Percentiles rank a stretch among this genome's conserved stretches.
These are phyloP conservation scores for Bostrychus sinensis DNA, from an alignment of 2,113 vertebrate genomes.

Conservation along the genomic window DNA sequence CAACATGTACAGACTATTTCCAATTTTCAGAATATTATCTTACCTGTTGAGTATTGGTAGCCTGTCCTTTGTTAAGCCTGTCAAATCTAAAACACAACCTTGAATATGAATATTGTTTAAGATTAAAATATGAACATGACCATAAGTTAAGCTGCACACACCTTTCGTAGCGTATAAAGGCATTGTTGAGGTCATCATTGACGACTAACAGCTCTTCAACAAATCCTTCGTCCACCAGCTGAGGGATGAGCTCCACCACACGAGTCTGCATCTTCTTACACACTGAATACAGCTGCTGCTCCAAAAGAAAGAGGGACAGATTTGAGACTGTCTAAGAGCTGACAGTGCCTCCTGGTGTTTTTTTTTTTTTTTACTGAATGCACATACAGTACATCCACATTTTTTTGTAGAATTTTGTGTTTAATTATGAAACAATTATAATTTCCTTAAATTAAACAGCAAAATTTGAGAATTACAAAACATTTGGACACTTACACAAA, in stretches of 20 bases:
- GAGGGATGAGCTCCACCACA: slow-evolving; percentile 92
- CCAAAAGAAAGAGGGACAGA: slow-evolving; percentile 7
- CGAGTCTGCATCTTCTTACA: slow-evolving; percentile 94
- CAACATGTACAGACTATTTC: neutral
- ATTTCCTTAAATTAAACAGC: too few relatives aligned
- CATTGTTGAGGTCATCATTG: slow-evolving; percentile 96
- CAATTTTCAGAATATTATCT: neutral
- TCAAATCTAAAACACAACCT: slow-evolving; percentile 86
- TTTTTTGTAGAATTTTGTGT: too few relatives aligned
- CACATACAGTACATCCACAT: too few relatives aligned
- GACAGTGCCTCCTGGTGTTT: too few relatives aligned
- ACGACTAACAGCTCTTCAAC: slow-evolving; percentile 90
- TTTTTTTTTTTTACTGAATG: too few relatives aligned
- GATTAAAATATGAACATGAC: neutral
- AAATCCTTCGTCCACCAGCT: slow-evolving; percentile 86
- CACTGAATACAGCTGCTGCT: slow-evolving; percentile 79
- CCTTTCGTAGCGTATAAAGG: slow-evolving; percentile 92
- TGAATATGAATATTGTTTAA: neutral
- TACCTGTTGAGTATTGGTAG: slow-evolving; percentile 62
- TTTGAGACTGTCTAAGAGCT: too few relatives aligned
- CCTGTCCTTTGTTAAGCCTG: slow-evolving; percentile 84
- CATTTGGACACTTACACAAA: too few relatives aligned
- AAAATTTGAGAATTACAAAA: too few relatives aligned
- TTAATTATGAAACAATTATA: too few relatives aligned
- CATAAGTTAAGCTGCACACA: slow-evolving; percentile 19